Conservation (phyloP, 2,888 invertebrate species). For the Dynastes grantii region DNA sequence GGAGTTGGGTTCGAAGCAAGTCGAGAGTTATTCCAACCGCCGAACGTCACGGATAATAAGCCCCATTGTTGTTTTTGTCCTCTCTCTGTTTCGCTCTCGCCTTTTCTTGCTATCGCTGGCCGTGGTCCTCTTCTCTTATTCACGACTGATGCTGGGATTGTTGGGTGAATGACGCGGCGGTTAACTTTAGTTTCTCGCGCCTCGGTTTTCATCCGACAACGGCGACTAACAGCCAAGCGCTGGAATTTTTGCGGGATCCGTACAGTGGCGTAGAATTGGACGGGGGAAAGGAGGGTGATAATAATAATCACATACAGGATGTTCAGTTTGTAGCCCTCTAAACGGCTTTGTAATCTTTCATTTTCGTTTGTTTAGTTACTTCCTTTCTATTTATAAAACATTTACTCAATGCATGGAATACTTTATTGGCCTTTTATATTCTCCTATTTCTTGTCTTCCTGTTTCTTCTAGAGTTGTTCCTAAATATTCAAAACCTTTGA, state of each 20-base stretch:
- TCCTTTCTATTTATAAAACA: no score
- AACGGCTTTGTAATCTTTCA: no score
- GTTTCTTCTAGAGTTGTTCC: no score
- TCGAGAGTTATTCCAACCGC: slow-evolving; percentile 36
- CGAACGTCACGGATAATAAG: slow-evolving; percentile 49
- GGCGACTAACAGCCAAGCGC: neutral
- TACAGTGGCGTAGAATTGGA: neutral
- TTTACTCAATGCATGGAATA: no score
- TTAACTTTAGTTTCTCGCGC: slow-evolving; percentile 41
- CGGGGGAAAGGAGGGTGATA: neutral
- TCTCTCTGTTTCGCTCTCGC: slow-evolving; percentile 20
- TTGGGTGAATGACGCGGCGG: slow-evolving; percentile 16
- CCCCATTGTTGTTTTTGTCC: slow-evolving; percentile 46
- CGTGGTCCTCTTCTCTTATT: slow-evolving; percentile 36
- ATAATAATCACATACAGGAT: no score
- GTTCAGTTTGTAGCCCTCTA: no score
- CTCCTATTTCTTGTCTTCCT: no score
- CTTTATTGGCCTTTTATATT: no score
- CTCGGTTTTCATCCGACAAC: slow-evolving; percentile 30
- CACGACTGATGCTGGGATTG: slow-evolving; percentile 22
- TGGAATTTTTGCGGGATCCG: slow-evolving; percentile 20
- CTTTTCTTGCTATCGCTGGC: neutral
- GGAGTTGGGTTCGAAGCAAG: neutral
- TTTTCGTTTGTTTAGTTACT: no score
- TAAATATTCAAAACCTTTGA: no score